A percentile compares a stretch with the other conserved stretches of the same genome.
phyloP scores from a whole-genome alignment of 2,888 invertebrate species.

The Diplazon laetatorius region DNA sequence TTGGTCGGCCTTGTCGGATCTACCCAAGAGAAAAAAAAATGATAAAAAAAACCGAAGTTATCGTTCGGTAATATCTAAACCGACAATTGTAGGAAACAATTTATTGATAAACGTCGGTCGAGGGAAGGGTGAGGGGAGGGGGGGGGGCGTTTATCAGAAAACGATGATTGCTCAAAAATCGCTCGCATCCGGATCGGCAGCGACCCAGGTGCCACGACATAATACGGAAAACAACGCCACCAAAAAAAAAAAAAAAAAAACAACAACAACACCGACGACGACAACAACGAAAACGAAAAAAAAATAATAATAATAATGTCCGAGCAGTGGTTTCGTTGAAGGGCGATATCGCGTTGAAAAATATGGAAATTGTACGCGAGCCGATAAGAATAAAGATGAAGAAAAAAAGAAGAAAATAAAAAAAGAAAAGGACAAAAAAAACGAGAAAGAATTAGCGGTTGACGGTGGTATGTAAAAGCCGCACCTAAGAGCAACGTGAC shows the following conservation, averaged over 20 bases:
- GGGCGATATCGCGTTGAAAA: slow-evolving; percentile 67
- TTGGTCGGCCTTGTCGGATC: too few relatives aligned
- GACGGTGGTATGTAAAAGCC: slow-evolving; percentile 42
- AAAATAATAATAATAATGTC: slow-evolving; percentile 19
- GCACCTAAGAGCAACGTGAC: slow-evolving; percentile 62
- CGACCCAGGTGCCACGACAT: slow-evolving; percentile 24
- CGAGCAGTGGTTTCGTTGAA: slow-evolving; percentile 50
- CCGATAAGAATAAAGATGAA: slow-evolving; percentile 54
- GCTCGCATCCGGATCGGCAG: slow-evolving; percentile 8
- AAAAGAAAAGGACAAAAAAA: slow-evolving; percentile 15
- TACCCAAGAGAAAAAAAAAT: too few relatives aligned
- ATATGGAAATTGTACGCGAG: slow-evolving; percentile 71
- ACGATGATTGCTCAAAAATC: slow-evolving; percentile 55
- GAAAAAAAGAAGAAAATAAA: too few relatives aligned
- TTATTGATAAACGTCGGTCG: slow-evolving; percentile 39
- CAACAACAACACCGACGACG: slow-evolving; percentile 7
- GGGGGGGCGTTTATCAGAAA: background rate
- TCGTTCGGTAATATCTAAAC: background rate
- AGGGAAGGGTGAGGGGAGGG: too few relatives aligned
- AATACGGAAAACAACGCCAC: too few relatives aligned
- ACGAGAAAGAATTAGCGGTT: slow-evolving; percentile 28
- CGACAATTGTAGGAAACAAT: slow-evolving; percentile 4
- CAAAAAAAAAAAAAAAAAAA: background rate
- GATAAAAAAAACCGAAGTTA: too few relatives aligned
- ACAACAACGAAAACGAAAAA: slow-evolving; percentile 17